A percentile compares a stretch with the other conserved stretches of the same genome.
Conservation (phyloP, 2,113 vertebrate species). For the Brachyistius frenatus region DNA sequence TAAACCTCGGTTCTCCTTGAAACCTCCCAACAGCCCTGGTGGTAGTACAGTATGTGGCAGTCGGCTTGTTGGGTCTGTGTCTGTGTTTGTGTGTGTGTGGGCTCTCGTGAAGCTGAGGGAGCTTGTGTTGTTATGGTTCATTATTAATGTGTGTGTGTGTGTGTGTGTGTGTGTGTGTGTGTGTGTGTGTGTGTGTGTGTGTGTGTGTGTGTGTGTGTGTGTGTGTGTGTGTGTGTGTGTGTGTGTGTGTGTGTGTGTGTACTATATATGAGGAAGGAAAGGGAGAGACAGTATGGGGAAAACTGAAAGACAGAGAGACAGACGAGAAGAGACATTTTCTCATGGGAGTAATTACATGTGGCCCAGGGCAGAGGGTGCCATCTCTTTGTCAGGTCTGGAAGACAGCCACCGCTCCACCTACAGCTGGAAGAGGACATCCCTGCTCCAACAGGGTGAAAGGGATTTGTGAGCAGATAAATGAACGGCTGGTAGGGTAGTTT, state of each 20-base stretch:
- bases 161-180: too few relatives aligned
- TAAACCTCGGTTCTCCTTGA: constrained; percentile 48
- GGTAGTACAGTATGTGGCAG: constrained; percentile 39
- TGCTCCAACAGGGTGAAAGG: constrained; percentile 10
- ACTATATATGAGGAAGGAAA: background rate
- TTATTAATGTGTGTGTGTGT: constrained; percentile 27
- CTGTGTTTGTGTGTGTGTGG: constrained; percentile 5
- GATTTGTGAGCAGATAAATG: constrained; percentile 18
- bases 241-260: too few relatives aligned
- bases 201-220: background rate
- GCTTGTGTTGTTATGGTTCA: constrained; percentile 24
- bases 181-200: too few relatives aligned
- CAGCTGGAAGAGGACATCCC: constrained; percentile 39
- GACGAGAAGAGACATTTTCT: constrained; percentile 11
- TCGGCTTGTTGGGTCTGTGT: constrained; percentile 31
- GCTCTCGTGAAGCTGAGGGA: constrained; percentile 17
- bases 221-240: too few relatives aligned
- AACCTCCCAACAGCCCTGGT: constrained; percentile 33
- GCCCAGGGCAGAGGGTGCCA: constrained; percentile 54
- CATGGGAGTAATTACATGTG: constrained; percentile 67
- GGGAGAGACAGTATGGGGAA: background rate
- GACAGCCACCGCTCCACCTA: constrained; percentile 56
- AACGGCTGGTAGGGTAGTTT: constrained; percentile 1
- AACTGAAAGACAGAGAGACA: background rate
- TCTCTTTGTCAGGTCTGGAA: constrained; percentile 67